Evolutionary conservation across 2,888 invertebrate genomes (phyloP).

Genomic region (Argyresthia goedartella): DNA sequence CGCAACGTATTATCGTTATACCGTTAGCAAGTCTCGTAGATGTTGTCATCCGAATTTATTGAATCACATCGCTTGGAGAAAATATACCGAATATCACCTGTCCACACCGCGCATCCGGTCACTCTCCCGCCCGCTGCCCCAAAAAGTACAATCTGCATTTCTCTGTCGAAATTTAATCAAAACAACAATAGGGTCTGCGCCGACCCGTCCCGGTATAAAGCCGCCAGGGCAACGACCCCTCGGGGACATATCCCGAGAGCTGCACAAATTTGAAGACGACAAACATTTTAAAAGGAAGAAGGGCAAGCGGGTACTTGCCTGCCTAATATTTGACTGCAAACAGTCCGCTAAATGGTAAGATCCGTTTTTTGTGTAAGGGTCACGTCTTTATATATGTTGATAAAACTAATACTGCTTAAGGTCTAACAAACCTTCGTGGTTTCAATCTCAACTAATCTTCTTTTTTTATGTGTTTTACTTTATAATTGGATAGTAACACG

Average conservation of each 20-base stretch:
- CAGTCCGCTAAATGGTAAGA: too few relatives aligned
- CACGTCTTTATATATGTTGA: too few relatives aligned
- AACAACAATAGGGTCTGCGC: slow-evolving; percentile 54
- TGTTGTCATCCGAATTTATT: neutral
- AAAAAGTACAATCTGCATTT: slow-evolving; percentile 49
- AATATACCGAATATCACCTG: neutral
- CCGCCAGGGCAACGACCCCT: slow-evolving; percentile 27
- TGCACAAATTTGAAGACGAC: slow-evolving; percentile 1
- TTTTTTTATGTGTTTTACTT: too few relatives aligned
- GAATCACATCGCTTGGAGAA: neutral
- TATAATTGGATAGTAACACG: too few relatives aligned
- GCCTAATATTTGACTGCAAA: too few relatives aligned
- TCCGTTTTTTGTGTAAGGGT: too few relatives aligned
- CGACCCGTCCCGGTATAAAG: slow-evolving; percentile 8
- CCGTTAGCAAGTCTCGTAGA: too few relatives aligned
- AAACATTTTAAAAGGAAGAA: slow-evolving; percentile 1
- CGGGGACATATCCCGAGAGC: slow-evolving; percentile 13
- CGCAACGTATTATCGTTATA: neutral
- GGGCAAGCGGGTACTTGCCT: too few relatives aligned
- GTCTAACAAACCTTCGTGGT: too few relatives aligned
- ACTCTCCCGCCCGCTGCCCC: slow-evolving; percentile 19
- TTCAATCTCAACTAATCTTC: too few relatives aligned
- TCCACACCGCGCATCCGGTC: neutral
- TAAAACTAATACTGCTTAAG: too few relatives aligned
- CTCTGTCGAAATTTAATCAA: slow-evolving; percentile 61